These are phyloP conservation scores for Acyrthosiphon pisum DNA, from an alignment of 1,140 invertebrate genomes.

Conservation along the genomic window DNA sequence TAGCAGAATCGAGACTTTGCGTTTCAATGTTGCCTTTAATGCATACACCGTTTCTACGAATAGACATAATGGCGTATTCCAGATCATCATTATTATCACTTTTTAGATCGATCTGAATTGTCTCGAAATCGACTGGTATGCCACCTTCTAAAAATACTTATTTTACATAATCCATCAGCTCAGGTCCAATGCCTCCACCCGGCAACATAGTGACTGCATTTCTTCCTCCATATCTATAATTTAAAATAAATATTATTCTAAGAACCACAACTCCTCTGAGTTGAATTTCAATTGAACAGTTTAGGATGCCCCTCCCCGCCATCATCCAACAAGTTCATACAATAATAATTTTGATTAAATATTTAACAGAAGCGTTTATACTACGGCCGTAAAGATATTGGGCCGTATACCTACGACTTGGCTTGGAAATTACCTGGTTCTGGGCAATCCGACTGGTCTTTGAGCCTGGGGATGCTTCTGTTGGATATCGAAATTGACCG, in stretches of 20 bases:
- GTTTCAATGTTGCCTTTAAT: constrained; percentile 95
- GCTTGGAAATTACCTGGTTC: constrained; percentile 27
- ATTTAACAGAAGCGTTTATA: not conserved
- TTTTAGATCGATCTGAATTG: constrained; percentile 87
- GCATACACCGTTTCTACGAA: constrained; percentile 96
- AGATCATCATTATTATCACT: constrained; percentile 85
- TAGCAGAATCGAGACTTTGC: constrained; percentile 75
- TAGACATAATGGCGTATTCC: constrained; percentile 92
- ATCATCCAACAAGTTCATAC: not conserved
- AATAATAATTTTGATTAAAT: not conserved
- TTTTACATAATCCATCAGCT: constrained; percentile 89
- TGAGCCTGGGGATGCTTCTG: constrained; percentile 2
- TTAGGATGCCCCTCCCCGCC: not conserved
- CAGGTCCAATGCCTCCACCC: constrained; percentile 93
- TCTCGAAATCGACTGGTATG: constrained; percentile 96
- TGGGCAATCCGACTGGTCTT: constrained; percentile 25
- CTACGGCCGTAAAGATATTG: no score
- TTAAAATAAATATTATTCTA: not conserved
- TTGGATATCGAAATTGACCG: constrained; percentile 48
- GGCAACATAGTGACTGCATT: constrained; percentile 93
- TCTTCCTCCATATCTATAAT: constrained; percentile 82
- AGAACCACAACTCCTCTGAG: not conserved
- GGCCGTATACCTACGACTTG: no score
- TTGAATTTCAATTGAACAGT: not conserved
- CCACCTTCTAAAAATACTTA: constrained; percentile 87